Evolutionary conservation across 2,888 invertebrate species (phyloP).

Genomic region (Drosophila merina): DNA sequence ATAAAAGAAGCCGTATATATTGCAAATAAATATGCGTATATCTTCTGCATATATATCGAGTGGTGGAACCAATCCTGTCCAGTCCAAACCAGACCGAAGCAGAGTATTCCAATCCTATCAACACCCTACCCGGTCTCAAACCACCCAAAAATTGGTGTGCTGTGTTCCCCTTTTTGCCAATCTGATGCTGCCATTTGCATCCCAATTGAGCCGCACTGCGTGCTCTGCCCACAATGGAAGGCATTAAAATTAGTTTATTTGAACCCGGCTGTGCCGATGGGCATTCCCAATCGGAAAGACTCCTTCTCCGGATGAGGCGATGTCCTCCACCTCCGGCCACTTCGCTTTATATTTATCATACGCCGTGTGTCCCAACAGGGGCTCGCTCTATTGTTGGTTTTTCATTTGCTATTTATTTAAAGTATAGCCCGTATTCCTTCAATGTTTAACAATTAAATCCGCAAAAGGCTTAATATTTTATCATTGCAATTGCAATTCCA

Average conservation of each 20-base stretch:
- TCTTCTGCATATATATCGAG: conserved; percentile 29
- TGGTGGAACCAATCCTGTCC: conserved; percentile 19
- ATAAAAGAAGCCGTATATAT: conserved; percentile 30
- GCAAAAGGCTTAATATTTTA: not conserved
- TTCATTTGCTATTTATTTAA: conserved; percentile 41
- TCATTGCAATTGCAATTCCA: conserved; percentile 2
- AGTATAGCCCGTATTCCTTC: conserved; percentile 26
- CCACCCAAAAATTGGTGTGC: not conserved
- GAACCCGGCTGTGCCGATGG: conserved; percentile 52
- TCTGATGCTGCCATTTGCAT: conserved; percentile 43
- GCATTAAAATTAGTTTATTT: conserved; percentile 78
- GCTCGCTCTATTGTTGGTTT: conserved; percentile 35
- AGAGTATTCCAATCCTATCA: not conserved
- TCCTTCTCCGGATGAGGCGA: not conserved
- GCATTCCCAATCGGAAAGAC: conserved; percentile 38
- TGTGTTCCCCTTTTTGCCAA: not conserved
- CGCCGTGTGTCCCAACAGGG: conserved; percentile 47
- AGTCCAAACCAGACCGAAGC: not conserved
- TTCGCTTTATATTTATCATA: conserved; percentile 61
- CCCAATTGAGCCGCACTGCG: conserved; percentile 73
- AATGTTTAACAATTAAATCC: conserved; percentile 7
- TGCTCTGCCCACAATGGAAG: conserved; percentile 59
- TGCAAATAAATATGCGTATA: conserved; percentile 48
- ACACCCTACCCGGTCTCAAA: not conserved
- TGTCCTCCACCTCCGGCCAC: conserved; percentile 12